A percentile compares a stretch with the other conserved stretches of the same genome.
phyloP scores from a whole-genome alignment of 2,113 vertebrate species.

The Protobothrops mucrosquamatus region DNA sequence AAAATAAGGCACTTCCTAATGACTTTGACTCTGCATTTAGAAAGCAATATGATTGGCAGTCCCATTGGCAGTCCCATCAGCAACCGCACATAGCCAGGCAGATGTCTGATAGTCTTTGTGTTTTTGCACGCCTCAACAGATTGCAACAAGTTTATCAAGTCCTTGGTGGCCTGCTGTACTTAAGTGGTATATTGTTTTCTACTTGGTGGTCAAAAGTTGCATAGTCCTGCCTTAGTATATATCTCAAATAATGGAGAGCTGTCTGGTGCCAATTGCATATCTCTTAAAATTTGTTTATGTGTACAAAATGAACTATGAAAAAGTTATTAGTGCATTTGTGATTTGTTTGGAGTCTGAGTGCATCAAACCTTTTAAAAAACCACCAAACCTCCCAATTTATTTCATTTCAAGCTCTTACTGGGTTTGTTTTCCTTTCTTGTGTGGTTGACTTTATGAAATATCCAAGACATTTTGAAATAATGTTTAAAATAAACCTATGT shows the following conservation, averaged over 20 bases:
- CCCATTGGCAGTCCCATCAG: background rate
- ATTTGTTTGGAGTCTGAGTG: constrained; percentile 32
- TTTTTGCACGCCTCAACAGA: background rate
- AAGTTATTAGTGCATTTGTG: constrained; percentile 12
- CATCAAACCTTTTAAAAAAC: constrained; percentile 27
- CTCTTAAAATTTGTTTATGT: background rate
- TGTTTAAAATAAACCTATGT: constrained; percentile 44
- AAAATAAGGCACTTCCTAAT: background rate
- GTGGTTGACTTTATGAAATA: constrained; percentile 52
- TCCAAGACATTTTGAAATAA: constrained; percentile 31
- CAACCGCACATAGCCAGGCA: background rate
- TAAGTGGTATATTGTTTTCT: background rate
- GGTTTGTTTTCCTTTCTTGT: constrained; percentile 49
- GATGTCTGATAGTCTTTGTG: background rate
- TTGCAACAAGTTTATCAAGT: background rate
- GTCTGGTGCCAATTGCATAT: background rate
- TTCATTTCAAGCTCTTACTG: constrained; percentile 9
- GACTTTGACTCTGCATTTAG: background rate
- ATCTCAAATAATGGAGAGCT: background rate
- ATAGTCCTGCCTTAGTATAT: background rate
- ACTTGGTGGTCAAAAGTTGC: background rate
- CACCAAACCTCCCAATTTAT: constrained; percentile 15
- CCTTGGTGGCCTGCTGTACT: background rate
- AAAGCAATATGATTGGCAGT: no score
- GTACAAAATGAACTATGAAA: constrained; percentile 1